phyloP scores from a whole-genome alignment of 1,140 invertebrate species.

The Apis cerana region DNA sequence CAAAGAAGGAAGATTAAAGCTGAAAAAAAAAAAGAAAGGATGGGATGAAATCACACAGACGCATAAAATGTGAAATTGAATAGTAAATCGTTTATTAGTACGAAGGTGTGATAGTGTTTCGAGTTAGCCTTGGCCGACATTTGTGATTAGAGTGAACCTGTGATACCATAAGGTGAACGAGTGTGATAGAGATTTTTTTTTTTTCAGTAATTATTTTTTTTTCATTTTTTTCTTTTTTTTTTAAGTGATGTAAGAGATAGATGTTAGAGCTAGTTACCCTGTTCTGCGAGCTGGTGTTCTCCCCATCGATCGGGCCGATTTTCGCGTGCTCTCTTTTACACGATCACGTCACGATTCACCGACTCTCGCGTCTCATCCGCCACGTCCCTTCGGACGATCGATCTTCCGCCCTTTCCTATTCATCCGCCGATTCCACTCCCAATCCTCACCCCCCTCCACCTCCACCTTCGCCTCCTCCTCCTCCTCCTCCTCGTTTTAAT shows the following conservation, averaged over 20 bases:
- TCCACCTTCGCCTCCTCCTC: too few relatives aligned
- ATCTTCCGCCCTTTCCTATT: not conserved
- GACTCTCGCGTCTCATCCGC: not conserved
- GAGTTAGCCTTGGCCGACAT: constrained; percentile 68
- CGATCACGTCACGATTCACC: constrained; percentile 13
- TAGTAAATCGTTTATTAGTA: constrained; percentile 79
- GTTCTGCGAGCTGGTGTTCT: constrained; percentile 73
- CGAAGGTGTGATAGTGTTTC: constrained; percentile 76
- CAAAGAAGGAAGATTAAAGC: too few relatives aligned
- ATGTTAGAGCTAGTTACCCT: constrained; percentile 78
- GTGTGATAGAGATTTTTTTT: constrained; percentile 63
- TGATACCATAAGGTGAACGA: constrained; percentile 71
- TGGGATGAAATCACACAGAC: constrained; percentile 50
- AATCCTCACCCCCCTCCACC: not conserved
- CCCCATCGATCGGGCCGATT: constrained; percentile 61
- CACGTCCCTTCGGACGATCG: constrained; percentile 3
- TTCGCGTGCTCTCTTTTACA: constrained; percentile 27
- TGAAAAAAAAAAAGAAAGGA: not conserved
- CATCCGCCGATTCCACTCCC: constrained; percentile 1
- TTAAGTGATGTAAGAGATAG: constrained; percentile 73
- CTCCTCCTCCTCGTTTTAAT: not conserved
- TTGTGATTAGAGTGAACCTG: constrained; percentile 69
- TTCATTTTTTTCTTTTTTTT: constrained; percentile 42
- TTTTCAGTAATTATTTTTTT: constrained; percentile 33
- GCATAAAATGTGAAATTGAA: constrained; percentile 69